Percentiles rank a stretch among this genome's conserved stretches.
Conservation (phyloP, 2,888 invertebrate species). For the Ophion slaviceki region DNA sequence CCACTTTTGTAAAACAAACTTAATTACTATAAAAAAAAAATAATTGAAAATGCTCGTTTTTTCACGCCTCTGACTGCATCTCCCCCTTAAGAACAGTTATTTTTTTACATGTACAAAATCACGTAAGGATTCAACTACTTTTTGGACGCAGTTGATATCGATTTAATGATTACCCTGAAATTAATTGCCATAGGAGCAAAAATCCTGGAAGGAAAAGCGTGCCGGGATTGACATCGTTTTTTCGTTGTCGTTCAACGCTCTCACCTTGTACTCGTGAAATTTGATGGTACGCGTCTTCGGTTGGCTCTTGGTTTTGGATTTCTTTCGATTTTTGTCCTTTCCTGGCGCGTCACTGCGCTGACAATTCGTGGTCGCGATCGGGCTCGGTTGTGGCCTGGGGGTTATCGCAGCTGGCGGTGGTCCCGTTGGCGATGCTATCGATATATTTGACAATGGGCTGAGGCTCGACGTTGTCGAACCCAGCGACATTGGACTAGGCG, state of each 20-base stretch:
- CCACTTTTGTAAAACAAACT: too few species aligned
- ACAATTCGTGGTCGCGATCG: constrained; percentile 85
- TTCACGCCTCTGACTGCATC: too few species aligned
- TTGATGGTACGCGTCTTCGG: constrained; percentile 95
- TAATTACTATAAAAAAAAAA: too few species aligned
- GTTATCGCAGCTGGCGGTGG: constrained; percentile 85
- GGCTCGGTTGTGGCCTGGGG: constrained; percentile 83
- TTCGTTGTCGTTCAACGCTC: background rate
- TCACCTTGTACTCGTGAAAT: constrained; percentile 96
- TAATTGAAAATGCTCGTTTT: too few species aligned
- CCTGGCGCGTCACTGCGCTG: constrained; percentile 85
- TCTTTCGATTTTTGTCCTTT: constrained; percentile 91
- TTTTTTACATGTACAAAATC: too few species aligned
- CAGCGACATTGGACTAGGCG: constrained; percentile 84
- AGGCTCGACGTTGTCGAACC: constrained; percentile 88
- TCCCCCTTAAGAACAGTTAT: background rate
- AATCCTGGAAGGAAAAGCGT: too few species aligned
- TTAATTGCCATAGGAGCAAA: background rate
- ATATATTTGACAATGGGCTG: constrained; percentile 87
- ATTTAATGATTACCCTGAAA: background rate
- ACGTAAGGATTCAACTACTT: too few species aligned
- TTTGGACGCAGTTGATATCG: too few species aligned
- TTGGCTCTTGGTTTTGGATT: constrained; percentile 91
- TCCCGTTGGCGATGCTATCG: constrained; percentile 87
- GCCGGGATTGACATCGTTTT: too few species aligned